Conservation (phyloP, 2,113 vertebrate species). For the Cyanistes caeruleus region DNA sequence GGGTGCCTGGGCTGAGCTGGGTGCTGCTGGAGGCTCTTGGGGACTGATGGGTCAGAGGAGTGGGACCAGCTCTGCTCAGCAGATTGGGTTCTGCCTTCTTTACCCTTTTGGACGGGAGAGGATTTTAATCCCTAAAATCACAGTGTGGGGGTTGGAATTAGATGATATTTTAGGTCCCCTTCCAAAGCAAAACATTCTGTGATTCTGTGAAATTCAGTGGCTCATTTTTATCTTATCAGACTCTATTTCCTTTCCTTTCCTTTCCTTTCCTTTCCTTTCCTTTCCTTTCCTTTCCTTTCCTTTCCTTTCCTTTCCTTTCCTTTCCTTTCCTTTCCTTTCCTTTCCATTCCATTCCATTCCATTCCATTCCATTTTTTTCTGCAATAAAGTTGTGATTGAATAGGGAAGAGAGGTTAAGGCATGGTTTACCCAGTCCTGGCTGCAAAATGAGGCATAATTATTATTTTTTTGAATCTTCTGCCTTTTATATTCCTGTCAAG, state of each 20-base stretch:
- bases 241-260: no score
- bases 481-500: not conserved
- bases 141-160: accelerated
- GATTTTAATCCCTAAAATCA: not conserved
- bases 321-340: no score
- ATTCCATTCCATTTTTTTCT: not conserved
- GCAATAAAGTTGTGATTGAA: not conserved
- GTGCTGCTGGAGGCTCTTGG: not conserved
- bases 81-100: not conserved
- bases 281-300: no score
- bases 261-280: no score
- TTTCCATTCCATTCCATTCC: no score
- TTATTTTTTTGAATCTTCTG: not conserved
- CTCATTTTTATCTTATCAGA: not conserved
- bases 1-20: not conserved
- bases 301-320: no score
- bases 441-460: not conserved
- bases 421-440: not conserved
- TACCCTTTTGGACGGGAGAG: not conserved
- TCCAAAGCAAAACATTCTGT: not conserved
- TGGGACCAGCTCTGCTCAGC: not conserved
- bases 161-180: no score
- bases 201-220: not conserved
- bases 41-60: not conserved
- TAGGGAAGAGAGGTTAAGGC: not conserved